A percentile compares a stretch with the other conserved stretches of the same genome.
phyloP scores from a whole-genome alignment of 2,888 invertebrate genomes.

The Brachylomia viminalis region DNA sequence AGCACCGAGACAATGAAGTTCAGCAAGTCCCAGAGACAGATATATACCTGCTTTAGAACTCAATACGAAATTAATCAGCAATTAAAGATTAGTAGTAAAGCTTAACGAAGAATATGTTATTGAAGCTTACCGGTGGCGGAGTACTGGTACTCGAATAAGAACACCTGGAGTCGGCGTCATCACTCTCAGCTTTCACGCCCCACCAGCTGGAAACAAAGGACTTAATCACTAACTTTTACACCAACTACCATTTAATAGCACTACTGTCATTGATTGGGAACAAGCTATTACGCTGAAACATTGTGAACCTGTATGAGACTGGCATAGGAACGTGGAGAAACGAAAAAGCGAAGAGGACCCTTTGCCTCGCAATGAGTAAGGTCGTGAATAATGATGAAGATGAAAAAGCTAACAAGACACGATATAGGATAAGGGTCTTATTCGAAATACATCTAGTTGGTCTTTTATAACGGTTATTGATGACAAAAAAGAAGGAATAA shows the following conservation, averaged over 20 bases:
- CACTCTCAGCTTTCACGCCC: slow-evolving; percentile 91
- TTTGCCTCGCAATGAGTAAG: background rate
- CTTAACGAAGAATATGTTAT: background rate
- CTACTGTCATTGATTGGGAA: background rate
- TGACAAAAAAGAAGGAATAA: background rate
- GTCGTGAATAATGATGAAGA: background rate
- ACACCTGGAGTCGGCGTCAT: slow-evolving; percentile 94
- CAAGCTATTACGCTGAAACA: background rate
- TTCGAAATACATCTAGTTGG: background rate
- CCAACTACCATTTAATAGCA: background rate
- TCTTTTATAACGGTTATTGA: background rate
- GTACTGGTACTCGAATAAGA: slow-evolving; percentile 95
- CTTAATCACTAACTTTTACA: background rate
- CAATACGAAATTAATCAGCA: background rate
- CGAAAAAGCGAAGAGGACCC: background rate
- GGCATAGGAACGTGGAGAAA: background rate
- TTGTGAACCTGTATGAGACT: background rate
- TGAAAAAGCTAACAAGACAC: background rate
- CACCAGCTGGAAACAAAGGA: slow-evolving; percentile 80
- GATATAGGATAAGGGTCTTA: no score
- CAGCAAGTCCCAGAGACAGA: no score
- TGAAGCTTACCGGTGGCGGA: slow-evolving; percentile 88
- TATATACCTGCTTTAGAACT: no score
- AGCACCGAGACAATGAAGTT: no score
- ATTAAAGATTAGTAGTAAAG: background rate